Evolutionary conservation across 1,140 invertebrate genomes (phyloP).

Genomic region (Pseudomyrmex pallidus): DNA sequence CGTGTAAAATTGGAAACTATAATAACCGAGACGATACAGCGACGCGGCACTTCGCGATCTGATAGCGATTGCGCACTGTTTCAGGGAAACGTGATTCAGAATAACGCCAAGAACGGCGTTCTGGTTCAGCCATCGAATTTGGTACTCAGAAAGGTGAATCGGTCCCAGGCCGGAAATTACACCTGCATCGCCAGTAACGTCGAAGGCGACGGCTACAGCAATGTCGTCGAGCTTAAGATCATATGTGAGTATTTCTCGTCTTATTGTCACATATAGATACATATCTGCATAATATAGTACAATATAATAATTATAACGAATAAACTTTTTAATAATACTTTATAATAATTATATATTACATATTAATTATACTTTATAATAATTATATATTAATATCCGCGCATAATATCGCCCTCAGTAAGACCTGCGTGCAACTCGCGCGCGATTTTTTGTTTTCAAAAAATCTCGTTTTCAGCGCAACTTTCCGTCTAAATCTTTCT

Average conservation of each 20-base stretch:
- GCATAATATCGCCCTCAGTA: not conserved
- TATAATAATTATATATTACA: no score
- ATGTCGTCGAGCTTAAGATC: slow-evolving; percentile 92
- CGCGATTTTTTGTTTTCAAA: not conserved
- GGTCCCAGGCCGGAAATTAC: slow-evolving; percentile 93
- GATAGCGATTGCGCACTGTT: slow-evolving; percentile 70
- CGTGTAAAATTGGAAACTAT: slow-evolving; percentile 4
- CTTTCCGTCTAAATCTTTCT: not conserved
- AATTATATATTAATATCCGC: no score
- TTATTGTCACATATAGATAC: not conserved
- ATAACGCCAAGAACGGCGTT: slow-evolving; percentile 92
- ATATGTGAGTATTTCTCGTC: slow-evolving; percentile 91
- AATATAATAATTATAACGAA: no score
- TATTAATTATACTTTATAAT: no score
- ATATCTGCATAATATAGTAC: no score
- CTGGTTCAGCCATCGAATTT: slow-evolving; percentile 93
- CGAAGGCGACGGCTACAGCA: slow-evolving; percentile 94
- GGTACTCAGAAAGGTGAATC: slow-evolving; percentile 91
- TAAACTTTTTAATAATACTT: no score
- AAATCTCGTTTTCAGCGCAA: not conserved
- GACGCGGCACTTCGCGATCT: not conserved
- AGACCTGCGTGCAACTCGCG: not conserved
- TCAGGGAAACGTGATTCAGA: slow-evolving; percentile 92
- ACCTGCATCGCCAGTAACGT: slow-evolving; percentile 95
- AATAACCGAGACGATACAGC: not conserved